Evolutionary conservation across 2,888 invertebrate species (phyloP), one percentile per base, ranked within the genome.

Genomic region (Leptinotarsa haldemani): DNA sequence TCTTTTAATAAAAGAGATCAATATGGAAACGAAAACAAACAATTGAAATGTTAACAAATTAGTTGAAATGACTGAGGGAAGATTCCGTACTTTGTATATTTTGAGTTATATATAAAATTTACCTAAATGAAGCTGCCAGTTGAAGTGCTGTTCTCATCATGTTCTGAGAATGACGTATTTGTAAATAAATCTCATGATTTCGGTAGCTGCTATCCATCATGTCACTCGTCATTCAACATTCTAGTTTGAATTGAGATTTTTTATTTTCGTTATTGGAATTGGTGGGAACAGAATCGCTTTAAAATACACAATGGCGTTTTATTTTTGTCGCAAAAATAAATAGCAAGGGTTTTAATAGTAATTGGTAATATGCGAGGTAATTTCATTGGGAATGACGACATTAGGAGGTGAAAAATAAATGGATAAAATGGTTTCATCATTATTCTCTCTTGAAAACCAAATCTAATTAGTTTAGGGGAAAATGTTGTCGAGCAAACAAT

Each of bases 191-290:
- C 68, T 73, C 74, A 40, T 69, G 75, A 75, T 77, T 79, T 76
- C 75, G 75, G 74, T 71, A 72, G 76, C 79, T 79, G 79, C 72
- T 64, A 77, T 77, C 69, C 65, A 77, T 79, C 79, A 77, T 76
- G 76, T 75, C 73, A 70, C 76, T 77, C 76, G 65, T 77, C 75
- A 76, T 76, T 71, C 71, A 74, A 65, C 74, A 50, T 67, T 70
- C 50, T 40, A 65, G 73, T 75, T 73, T 56, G 20, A 56, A 56
- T 56, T 9, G 56, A 69, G 72, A 48, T 71, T 71, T 71, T 74
- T 74, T 52, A 74, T 74, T 74, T 71, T 71, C 50, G 74, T 71
- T 71, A 71, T 74, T 69, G 66, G 52, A 71, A 63, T 71, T 58
- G 67, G 69, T 65, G 69, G 69, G 64, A 74, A 65, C 74, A 69